Evolutionary conservation across 2,797 vertebrate genomes (phyloP).

Genomic region (Cheirogaleus major): DNA sequence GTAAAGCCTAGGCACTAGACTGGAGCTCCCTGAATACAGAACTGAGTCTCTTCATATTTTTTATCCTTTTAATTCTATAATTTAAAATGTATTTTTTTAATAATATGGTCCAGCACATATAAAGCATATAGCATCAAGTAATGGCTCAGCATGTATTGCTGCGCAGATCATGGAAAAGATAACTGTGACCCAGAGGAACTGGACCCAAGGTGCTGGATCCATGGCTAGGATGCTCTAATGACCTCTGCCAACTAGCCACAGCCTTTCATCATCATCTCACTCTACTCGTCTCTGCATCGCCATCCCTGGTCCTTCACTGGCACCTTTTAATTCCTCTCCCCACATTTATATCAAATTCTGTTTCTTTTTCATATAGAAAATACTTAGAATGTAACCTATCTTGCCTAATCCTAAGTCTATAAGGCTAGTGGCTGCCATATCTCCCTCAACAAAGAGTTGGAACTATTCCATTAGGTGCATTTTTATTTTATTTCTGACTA

Average conservation of each 20-base stretch:
- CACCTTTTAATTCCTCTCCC: background rate
- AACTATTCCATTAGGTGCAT: background rate
- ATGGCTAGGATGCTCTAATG: background rate
- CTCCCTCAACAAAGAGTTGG: background rate
- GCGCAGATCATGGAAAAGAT: background rate
- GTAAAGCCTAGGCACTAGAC: background rate
- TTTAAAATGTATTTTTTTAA: background rate
- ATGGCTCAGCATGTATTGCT: background rate
- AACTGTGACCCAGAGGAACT: background rate
- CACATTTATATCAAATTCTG: background rate
- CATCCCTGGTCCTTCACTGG: fast-evolving
- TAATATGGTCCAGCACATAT: background rate
- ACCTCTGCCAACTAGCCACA: fast-evolving
- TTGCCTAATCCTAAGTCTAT: background rate
- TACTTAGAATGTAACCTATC: background rate
- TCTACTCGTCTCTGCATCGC: background rate
- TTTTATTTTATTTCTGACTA: background rate
- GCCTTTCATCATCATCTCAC: background rate
- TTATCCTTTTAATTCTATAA: background rate
- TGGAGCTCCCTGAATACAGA: background rate
- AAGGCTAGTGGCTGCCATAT: background rate
- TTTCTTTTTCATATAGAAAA: background rate
- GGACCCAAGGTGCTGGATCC: background rate
- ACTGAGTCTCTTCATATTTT: background rate
- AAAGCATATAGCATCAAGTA: background rate